Conservation (phyloP, 2,888 invertebrate genomes). For the Polyommatus icarus region DNA sequence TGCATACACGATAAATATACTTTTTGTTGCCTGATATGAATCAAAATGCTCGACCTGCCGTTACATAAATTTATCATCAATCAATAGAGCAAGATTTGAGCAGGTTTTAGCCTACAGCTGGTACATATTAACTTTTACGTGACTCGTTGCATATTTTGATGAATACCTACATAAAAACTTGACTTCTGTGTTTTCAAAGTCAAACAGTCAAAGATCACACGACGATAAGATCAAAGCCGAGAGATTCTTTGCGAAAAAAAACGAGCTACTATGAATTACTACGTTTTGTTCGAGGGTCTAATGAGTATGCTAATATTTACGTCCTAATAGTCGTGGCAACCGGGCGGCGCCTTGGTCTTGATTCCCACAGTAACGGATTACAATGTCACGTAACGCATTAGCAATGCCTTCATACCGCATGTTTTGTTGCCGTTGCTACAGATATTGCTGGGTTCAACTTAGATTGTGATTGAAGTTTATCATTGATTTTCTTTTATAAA, state of each 20-base stretch:
- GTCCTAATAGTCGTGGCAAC: conserved; percentile 23
- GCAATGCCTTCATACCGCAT: conserved; percentile 28
- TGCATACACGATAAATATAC: not conserved
- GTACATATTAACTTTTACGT: too few species aligned
- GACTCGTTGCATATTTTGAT: too few species aligned
- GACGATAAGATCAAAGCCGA: not conserved
- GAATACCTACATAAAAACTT: too few species aligned
- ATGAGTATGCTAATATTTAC: conserved; percentile 21
- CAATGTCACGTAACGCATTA: conserved; percentile 32
- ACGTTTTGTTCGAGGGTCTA: conserved; percentile 7
- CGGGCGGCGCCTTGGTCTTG: conserved; percentile 33
- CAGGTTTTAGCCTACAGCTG: too few species aligned
- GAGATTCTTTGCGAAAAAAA: not conserved
- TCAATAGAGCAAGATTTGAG: too few species aligned
- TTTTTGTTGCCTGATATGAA: not conserved
- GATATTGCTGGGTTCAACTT: not conserved
- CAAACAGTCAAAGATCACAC: not conserved
- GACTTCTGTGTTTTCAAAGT: not conserved
- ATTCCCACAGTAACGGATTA: conserved; percentile 31
- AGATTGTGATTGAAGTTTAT: not conserved
- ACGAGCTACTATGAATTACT: not conserved
- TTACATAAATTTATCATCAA: too few species aligned
- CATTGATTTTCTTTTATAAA: not conserved
- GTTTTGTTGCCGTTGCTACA: conserved; percentile 15
- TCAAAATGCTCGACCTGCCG: too few species aligned